These are phyloP conservation scores for Eueremaeus valkanovi DNA, from an alignment of 2,888 invertebrate genomes.

Conservation along the genomic window DNA sequence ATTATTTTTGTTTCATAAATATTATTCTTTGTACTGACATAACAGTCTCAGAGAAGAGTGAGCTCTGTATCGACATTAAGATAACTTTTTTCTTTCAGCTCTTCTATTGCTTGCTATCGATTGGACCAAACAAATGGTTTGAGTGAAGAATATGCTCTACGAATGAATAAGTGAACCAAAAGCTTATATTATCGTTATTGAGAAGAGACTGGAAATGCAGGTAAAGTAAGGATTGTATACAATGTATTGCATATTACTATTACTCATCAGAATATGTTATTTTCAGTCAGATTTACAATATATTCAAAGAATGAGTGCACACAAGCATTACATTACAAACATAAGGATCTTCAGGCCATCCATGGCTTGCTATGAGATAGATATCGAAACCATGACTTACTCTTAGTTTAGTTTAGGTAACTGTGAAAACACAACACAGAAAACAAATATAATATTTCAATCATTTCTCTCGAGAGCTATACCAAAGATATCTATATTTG, in stretches of 20 bases:
- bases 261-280: background rate
- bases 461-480: background rate
- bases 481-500: background rate
- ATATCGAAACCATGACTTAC: background rate
- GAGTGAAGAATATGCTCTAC: background rate
- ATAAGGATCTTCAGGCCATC: background rate
- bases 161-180: background rate
- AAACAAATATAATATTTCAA: background rate
- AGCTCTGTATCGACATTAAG: background rate
- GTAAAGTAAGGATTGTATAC: background rate
- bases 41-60: background rate
- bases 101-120: background rate
- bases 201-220: background rate
- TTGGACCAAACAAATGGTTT: too few species aligned
- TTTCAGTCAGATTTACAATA: background rate
- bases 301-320: background rate
- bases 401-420: too few species aligned
- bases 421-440: background rate
- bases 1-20: conserved; percentile 23
- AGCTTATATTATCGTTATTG: conserved; percentile 4
- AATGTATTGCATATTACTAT: background rate
- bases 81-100: background rate
- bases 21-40: background rate
- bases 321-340: background rate
- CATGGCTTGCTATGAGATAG: background rate